These are phyloP conservation scores for Gouania willdenowi DNA, from an alignment of 2,797 vertebrate species.

Conservation along the genomic window DNA sequence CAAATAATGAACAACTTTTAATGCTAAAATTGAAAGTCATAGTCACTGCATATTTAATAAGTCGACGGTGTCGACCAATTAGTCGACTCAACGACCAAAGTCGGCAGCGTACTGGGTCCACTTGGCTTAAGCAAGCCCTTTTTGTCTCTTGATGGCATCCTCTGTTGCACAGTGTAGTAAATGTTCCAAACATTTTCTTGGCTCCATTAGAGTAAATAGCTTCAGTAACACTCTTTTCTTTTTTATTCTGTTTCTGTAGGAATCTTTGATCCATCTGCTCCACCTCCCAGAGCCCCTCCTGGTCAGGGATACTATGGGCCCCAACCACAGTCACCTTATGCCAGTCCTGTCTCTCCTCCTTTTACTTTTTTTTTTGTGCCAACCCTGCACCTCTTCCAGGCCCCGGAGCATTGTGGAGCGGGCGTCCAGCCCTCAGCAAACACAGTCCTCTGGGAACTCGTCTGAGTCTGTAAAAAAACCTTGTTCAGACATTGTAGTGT, in stretches of 20 bases:
- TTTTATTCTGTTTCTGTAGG: conserved; percentile 32
- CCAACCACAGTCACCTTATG: conserved; percentile 15
- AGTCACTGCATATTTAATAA: too few relatives aligned
- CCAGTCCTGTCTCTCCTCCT: conserved; percentile 30
- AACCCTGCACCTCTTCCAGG: conserved; percentile 41
- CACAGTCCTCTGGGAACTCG: conserved; percentile 31
- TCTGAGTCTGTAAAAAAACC: conserved; percentile 26
- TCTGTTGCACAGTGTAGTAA: too few relatives aligned
- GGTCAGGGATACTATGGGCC: conserved; percentile 49
- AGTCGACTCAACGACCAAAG: too few relatives aligned
- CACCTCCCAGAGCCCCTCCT: conserved; percentile 11
- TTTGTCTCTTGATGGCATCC: too few relatives aligned
- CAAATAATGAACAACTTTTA: too few relatives aligned
- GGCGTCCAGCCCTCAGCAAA: conserved; percentile 13
- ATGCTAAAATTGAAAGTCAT: too few relatives aligned
- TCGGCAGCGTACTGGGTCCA: too few relatives aligned
- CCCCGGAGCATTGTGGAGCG: conserved; percentile 46
- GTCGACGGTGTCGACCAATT: too few relatives aligned
- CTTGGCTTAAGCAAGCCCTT: too few relatives aligned
- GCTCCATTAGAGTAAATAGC: too few relatives aligned
- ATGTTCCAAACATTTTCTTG: too few relatives aligned
- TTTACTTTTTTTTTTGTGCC: conserved; percentile 36
- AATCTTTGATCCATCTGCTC: conserved; percentile 29
- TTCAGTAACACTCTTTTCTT: too few relatives aligned
- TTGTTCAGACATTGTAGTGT: conserved; percentile 61